Evolutionary conservation across 2,113 vertebrate genomes (phyloP).

Genomic region (Bubo bubo): DNA sequence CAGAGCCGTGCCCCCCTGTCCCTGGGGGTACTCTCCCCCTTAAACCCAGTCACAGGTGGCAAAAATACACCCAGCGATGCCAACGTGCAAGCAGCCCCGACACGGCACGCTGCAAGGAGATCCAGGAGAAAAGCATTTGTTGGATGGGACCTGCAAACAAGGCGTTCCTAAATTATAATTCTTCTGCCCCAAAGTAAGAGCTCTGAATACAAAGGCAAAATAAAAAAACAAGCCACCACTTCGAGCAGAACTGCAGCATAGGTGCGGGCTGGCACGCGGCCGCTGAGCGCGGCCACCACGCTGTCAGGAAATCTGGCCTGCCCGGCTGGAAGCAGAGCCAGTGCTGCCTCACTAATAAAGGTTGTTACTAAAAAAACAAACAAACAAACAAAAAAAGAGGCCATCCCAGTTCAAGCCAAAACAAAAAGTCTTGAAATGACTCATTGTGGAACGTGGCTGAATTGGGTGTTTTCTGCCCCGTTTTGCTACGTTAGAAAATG

Average conservation of each 20-base stretch:
- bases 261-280: background rate
- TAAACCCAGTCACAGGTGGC: background rate
- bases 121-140: background rate
- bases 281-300: background rate
- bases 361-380: background rate
- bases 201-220: background rate
- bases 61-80: background rate
- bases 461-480: background rate
- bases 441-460: background rate
- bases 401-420: background rate
- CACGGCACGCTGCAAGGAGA: fast-evolving
- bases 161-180: no score
- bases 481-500: background rate
- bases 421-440: background rate
- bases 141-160: background rate
- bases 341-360: background rate
- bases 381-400: background rate
- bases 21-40: no score
- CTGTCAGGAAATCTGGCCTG: background rate
- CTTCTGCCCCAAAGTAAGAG: background rate
- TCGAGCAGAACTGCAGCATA: fast-evolving
- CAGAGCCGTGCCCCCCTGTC: no score
- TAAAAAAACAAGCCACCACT: no score
- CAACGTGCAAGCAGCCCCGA: fast-evolving
- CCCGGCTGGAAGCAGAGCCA: background rate